Evolutionary conservation across 1,140 invertebrate genomes (phyloP).

Genomic region (Anadara kagoshimensis): DNA sequence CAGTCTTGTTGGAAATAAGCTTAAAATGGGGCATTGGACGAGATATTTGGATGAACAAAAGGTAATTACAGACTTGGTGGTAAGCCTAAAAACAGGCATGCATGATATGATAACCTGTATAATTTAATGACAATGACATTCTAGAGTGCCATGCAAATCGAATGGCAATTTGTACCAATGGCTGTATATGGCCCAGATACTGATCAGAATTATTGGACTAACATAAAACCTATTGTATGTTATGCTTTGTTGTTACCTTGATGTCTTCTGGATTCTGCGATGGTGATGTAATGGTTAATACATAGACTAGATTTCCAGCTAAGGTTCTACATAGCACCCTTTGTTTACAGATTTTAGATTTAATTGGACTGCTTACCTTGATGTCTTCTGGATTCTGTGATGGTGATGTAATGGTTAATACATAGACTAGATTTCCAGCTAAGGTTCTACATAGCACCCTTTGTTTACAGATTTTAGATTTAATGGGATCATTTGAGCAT

Average conservation of each 20-base stretch:
- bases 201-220: not conserved
- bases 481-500: slow-evolving; percentile 68
- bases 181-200: not conserved
- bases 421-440: slow-evolving; percentile 73
- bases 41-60: too few relatives aligned
- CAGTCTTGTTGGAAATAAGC: too few relatives aligned
- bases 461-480: slow-evolving; percentile 71
- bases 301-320: slow-evolving; percentile 73
- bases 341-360: slow-evolving; percentile 71
- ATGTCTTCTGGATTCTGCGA: slow-evolving; percentile 65
- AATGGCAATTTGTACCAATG: not conserved
- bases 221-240: not conserved
- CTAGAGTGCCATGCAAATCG: too few relatives aligned
- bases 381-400: slow-evolving; percentile 66
- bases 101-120: too few relatives aligned
- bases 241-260: slow-evolving; percentile 63
- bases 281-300: slow-evolving; percentile 73
- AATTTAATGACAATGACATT: too few relatives aligned
- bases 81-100: too few relatives aligned
- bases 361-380: slow-evolving; percentile 65
- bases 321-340: slow-evolving; percentile 70
- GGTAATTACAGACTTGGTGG: too few relatives aligned
- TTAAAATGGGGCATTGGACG: too few relatives aligned
- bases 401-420: slow-evolving; percentile 73
- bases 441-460: slow-evolving; percentile 70